Conservation (phyloP, 1,140 invertebrate species). For the Bombyx mori region ASM3026992v2 NC_085125.1:1025001-1025500, state of each 20-base stretch:
- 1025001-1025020: constrained; percentile 24
- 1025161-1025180: not conserved
- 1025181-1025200: not conserved
- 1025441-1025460: constrained; percentile 75
- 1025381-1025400: constrained; percentile 51
- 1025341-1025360: constrained; percentile 50
- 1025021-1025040: constrained; percentile 33
- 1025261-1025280: constrained; percentile 28
- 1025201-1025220: too few species aligned
- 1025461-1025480: constrained; percentile 33
- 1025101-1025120: constrained; percentile 55
- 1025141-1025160: not conserved
- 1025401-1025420: constrained; percentile 49
- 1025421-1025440: constrained; percentile 57
- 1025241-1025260: too few species aligned
- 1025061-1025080: constrained; percentile 76
- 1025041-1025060: constrained; percentile 40
- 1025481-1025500: not conserved
- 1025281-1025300: constrained; percentile 47
- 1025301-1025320: constrained; percentile 41
- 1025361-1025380: constrained; percentile 56
- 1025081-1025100: constrained; percentile 68
- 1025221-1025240: too few species aligned
- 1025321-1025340: constrained; percentile 45
- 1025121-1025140: constrained; percentile 32